Evolutionary conservation across 2,797 vertebrate genomes (phyloP).

Genomic region (Hoplostethus atlanticus): DNA sequence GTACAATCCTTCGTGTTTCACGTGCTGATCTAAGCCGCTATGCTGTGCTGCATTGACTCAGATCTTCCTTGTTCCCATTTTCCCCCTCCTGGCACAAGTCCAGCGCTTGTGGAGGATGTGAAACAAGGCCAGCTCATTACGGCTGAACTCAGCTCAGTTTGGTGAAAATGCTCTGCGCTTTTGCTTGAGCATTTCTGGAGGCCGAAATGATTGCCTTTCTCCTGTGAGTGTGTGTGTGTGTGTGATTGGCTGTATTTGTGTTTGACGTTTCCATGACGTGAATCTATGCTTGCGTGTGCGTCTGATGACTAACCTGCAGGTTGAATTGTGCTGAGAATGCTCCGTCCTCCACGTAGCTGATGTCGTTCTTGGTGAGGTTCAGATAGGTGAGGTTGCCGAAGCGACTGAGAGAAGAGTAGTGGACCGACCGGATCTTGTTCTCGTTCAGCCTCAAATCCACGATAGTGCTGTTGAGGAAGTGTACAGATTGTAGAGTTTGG

Average conservation of each 20-base stretch:
- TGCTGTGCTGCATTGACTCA: conserved; percentile 52
- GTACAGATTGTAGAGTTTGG: conserved; percentile 11
- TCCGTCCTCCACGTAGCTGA: conserved; percentile 95
- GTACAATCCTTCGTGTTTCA: conserved; percentile 63
- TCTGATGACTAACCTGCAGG: conserved; percentile 87
- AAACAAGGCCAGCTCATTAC: conserved; percentile 63
- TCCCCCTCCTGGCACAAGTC: conserved; percentile 57
- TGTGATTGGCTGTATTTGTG: conserved; percentile 24
- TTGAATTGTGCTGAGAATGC: conserved; percentile 97
- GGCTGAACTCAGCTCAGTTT: conserved; percentile 66
- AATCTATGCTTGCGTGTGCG: conserved; percentile 1
- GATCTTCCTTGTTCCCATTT: conserved; percentile 65
- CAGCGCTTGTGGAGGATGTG: conserved; percentile 51
- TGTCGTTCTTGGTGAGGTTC: conserved; percentile 98
- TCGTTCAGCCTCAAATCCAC: conserved; percentile 98
- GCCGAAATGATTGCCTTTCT: conserved; percentile 43
- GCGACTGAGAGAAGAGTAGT: conserved; percentile 95
- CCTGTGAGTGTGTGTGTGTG: conserved; percentile 8
- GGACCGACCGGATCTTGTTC: conserved; percentile 97
- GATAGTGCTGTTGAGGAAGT: conserved; percentile 87
- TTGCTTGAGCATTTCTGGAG: conserved; percentile 52
- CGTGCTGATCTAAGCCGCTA: conserved; percentile 67
- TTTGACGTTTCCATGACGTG: conserved; percentile 1
- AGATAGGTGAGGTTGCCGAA: conserved; percentile 99
- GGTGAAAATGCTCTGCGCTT: conserved; percentile 88